Base-by-base conservation (phyloP, 1,140 invertebrate species). In the Arctopsyche grandis region DNA sequence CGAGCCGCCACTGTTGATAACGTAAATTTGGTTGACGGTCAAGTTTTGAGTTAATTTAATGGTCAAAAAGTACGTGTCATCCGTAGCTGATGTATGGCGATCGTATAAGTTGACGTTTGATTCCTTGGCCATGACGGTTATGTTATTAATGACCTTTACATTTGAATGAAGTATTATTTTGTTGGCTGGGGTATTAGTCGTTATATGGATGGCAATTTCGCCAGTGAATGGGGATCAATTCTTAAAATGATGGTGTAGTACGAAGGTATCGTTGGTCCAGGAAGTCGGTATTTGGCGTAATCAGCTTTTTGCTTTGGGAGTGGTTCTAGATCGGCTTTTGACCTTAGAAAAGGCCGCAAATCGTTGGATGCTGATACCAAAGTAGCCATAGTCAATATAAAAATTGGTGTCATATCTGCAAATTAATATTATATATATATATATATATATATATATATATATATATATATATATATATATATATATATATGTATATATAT, bases 1-100 rank as follows among this genome's bases (percentile, higher is more conserved):
- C n/a, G n/a, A n/a, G n/a, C n/a, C n/a, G n/a, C n/a, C n/a, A n/a
- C n/a, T n/a, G n/a, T n/a, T n/a, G n/a, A n/a, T 46, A 7, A 81
- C 70, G 71, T 86, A 83, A 0, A 43, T 29, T 7, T 56, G 12
- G 19, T 22, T 12, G 29, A 56, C 19, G 21, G 14, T 24, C 12
- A 74, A 22, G 24, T 24, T 16, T 56, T 46, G 9, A 9, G 3
- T 48, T 3, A 73, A 21, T 5, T 19, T 9, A 16, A 74, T 74
- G 5, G 43, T 56, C 46, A 74, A 24, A 56, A 74, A 74, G 14
- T 56, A 0, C 10, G 19, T 56, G n/a, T 74, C 71, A 0, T 24
- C 44, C 16, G 0, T 14, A 7, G 46, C 26, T 21, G 24, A 29
- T 0, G 10, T 22, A 74, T 56, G 22, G 22, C 0, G 7, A 0